phyloP scores from a whole-genome alignment of 2,888 invertebrate genomes.

The Atrina japonica region DNA sequence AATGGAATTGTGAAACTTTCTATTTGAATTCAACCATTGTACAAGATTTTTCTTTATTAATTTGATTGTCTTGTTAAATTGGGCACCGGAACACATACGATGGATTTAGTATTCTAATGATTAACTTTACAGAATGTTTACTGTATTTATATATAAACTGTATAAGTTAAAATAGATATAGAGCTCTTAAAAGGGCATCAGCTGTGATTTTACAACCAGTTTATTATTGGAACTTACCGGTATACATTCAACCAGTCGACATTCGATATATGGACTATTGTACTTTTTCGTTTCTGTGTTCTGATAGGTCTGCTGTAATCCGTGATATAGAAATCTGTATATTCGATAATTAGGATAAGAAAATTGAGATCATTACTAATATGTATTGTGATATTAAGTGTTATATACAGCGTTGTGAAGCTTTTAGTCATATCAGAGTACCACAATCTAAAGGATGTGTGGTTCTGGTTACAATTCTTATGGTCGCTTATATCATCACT shows the following conservation, averaged over 20 bases:
- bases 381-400: slow-evolving; percentile 38
- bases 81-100: no score
- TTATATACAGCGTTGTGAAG: slow-evolving; percentile 62
- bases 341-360: slow-evolving; percentile 49
- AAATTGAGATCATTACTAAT: slow-evolving; percentile 32
- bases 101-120: no score
- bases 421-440: slow-evolving; percentile 61
- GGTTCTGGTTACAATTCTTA: slow-evolving; percentile 63
- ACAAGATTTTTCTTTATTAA: no score
- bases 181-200: no score
- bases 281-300: slow-evolving; percentile 53
- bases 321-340: slow-evolving; percentile 45
- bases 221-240: slow-evolving; percentile 41
- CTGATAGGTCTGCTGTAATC: slow-evolving; percentile 54
- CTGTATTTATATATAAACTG: no score
- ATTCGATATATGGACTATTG: slow-evolving; percentile 66
- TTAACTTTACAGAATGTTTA: no score
- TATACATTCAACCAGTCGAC: slow-evolving; percentile 54
- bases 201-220: slow-evolving; percentile 49
- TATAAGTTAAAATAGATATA: no score
- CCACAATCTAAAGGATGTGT: slow-evolving; percentile 46
- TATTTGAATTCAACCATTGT: no score
- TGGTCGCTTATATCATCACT: slow-evolving; percentile 57
- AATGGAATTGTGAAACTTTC: no score
- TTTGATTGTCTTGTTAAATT: no score